Evolutionary conservation across 2,113 vertebrate genomes (phyloP).

Genomic region (Chelonoidis abingdonii): DNA sequence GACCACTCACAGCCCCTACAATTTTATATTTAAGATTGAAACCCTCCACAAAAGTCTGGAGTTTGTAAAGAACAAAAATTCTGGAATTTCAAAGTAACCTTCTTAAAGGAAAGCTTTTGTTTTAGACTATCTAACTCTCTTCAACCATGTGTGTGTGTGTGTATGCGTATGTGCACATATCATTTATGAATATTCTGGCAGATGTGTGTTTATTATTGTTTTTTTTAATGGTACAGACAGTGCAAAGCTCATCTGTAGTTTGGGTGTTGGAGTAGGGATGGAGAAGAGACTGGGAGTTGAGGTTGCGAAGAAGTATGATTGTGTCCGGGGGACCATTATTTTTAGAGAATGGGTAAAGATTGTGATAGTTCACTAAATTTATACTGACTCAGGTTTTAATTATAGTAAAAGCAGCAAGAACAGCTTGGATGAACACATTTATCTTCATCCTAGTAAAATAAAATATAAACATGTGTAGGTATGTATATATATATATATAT

Average conservation of each 20-base stretch:
- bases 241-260: neutral
- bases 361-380: neutral
- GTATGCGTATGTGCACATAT: neutral
- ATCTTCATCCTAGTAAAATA: neutral
- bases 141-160: neutral
- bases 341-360: neutral
- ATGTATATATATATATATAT: neutral
- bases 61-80: neutral
- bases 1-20: neutral
- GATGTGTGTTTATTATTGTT: neutral
- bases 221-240: neutral
- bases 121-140: neutral
- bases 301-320: neutral
- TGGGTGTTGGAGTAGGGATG: neutral
- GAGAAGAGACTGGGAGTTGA: neutral
- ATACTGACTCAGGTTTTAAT: neutral
- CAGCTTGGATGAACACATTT: neutral
- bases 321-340: neutral
- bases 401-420: neutral
- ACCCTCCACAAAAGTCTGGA: neutral
- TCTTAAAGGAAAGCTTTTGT: neutral
- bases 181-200: neutral
- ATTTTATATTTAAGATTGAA: neutral
- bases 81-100: neutral
- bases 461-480: neutral